Evolutionary conservation across 2,113 vertebrate genomes (phyloP).

Genomic region (Hemichromis elongatus): DNA sequence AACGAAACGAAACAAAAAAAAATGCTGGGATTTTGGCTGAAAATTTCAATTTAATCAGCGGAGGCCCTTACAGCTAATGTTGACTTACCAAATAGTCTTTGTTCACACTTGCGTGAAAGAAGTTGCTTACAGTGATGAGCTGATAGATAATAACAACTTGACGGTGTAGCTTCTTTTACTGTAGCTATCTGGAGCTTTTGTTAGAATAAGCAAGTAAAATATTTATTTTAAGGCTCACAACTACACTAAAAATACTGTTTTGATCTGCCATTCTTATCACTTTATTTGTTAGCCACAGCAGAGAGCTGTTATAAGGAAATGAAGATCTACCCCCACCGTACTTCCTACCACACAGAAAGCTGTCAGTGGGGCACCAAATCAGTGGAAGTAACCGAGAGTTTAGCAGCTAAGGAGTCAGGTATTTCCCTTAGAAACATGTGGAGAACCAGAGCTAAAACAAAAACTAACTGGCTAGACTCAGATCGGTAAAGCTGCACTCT

Average conservation of each 20-base stretch:
- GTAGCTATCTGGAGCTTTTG: neutral
- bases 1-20: neutral
- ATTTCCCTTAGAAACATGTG: neutral
- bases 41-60: neutral
- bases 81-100: neutral
- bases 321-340: neutral
- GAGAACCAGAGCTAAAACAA: neutral
- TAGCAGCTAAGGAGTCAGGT: neutral
- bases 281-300: neutral
- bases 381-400: neutral
- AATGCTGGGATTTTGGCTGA: neutral
- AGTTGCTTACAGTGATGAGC: neutral
- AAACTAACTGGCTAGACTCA: neutral
- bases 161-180: neutral
- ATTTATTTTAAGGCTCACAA: neutral
- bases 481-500: neutral
- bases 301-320: neutral
- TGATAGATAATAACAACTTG: neutral
- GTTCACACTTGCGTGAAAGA: neutral
- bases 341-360: neutral
- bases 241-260: neutral
- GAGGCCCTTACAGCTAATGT: neutral
- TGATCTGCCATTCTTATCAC: neutral
- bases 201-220: neutral
- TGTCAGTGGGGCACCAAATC: neutral